These are phyloP conservation scores for Arge pagana DNA, from an alignment of 2,888 invertebrate genomes.

Conservation along the genomic window DNA sequence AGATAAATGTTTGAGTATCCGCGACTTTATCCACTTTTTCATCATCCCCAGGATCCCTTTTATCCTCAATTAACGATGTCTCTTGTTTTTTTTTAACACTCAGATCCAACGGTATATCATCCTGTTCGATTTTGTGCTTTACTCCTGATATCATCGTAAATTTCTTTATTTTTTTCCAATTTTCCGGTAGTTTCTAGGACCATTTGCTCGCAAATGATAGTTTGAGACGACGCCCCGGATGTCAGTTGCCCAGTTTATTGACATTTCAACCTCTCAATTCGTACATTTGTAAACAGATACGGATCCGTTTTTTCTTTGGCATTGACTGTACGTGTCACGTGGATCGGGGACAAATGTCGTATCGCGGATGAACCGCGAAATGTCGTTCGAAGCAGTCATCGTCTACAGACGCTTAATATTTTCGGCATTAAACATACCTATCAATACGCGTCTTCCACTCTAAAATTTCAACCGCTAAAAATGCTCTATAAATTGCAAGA, in stretches of 20 bases:
- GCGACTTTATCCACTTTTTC: background rate
- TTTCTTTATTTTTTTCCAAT: background rate
- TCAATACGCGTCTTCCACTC: too few species aligned
- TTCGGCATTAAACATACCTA: too few species aligned
- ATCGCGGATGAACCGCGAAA: too few species aligned
- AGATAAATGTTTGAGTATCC: too few species aligned
- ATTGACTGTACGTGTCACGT: slow-evolving; percentile 17
- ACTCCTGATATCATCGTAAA: slow-evolving; percentile 32
- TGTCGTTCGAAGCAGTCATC: too few species aligned
- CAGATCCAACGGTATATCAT: slow-evolving; percentile 40
- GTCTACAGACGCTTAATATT: too few species aligned
- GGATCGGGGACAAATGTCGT: background rate
- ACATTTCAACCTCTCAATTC: slow-evolving; percentile 12
- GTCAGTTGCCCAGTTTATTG: slow-evolving; percentile 7
- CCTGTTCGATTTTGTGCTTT: slow-evolving; percentile 36
- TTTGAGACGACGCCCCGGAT: background rate
- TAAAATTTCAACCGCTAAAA: too few species aligned
- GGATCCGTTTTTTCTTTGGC: slow-evolving; percentile 2
- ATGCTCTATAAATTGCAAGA: too few species aligned
- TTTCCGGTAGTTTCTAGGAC: too few species aligned
- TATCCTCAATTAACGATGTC: too few species aligned
- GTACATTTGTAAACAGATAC: slow-evolving; percentile 15
- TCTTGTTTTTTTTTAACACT: slow-evolving; percentile 35
- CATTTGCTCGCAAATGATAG: background rate
- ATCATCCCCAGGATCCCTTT: background rate